phyloP scores from a whole-genome alignment of 2,113 vertebrate species.

The Chrysochloris asiatica region DNA sequence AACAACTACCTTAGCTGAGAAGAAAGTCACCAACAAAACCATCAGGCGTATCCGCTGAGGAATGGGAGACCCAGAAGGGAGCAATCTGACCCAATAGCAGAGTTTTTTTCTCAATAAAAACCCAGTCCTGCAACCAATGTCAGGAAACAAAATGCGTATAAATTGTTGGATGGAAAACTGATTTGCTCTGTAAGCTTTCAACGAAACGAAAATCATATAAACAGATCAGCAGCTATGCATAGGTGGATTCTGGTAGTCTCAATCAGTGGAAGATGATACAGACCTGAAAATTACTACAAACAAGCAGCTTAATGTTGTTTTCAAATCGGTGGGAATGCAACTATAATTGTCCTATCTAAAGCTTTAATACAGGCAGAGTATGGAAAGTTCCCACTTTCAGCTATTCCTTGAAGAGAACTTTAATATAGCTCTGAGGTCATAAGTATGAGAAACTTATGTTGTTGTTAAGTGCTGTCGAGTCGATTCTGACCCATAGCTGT shows the following conservation, averaged over 20 bases:
- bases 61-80: not conserved
- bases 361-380: not conserved
- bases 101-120: not conserved
- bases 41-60: not conserved
- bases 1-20: not conserved
- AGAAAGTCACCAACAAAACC: not conserved
- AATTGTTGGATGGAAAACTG: too few relatives aligned
- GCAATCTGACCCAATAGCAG: not conserved
- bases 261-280: constrained; percentile 3
- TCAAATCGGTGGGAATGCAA: not conserved
- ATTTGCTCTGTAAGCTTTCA: too few relatives aligned
- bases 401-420: constrained; percentile 32
- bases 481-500: too few relatives aligned
- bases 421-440: not conserved
- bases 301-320: not conserved
- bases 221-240: not conserved
- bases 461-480: too few relatives aligned
- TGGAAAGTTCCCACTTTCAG: constrained; percentile 45
- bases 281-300: not conserved
- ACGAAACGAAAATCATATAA: not conserved
- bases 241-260: not conserved
- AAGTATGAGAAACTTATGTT: constrained; percentile 30
- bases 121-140: not conserved
- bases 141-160: too few relatives aligned
- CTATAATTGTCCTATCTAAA: not conserved